A percentile compares a stretch with the other conserved stretches of the same genome.
Evolutionary conservation across 2,113 vertebrate species (phyloP).

Genomic region (Abramis brama): DNA sequence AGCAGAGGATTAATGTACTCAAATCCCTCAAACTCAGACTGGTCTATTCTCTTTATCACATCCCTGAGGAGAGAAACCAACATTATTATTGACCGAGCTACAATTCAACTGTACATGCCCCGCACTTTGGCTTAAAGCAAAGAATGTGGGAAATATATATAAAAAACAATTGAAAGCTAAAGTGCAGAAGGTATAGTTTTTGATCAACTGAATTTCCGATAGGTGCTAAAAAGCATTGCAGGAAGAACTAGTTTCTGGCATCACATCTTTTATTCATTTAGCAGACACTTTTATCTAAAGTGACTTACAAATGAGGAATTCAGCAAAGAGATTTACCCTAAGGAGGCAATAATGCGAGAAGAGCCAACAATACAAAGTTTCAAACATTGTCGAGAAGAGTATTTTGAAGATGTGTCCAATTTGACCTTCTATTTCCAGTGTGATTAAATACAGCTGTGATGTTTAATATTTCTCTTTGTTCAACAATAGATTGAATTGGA

Average conservation of each 20-base stretch:
- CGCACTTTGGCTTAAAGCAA: background rate
- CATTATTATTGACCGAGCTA: slow-evolving; percentile 41
- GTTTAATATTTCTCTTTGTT: background rate
- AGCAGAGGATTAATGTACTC: slow-evolving; percentile 98
- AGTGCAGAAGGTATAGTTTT: background rate
- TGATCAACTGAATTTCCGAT: background rate
- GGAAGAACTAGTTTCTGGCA: background rate
- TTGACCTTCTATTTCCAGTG: background rate
- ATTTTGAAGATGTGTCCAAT: background rate
- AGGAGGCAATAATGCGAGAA: background rate
- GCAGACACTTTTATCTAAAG: background rate
- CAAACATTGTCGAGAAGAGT: background rate
- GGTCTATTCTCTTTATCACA: slow-evolving; percentile 97
- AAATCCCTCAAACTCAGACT: slow-evolving; percentile 98
- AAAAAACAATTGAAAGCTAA: background rate
- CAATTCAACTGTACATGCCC: background rate
- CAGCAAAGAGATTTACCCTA: background rate
- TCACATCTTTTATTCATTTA: background rate
- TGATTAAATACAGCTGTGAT: background rate
- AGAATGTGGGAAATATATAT: background rate
- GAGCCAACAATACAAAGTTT: background rate
- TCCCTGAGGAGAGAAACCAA: slow-evolving; percentile 79
- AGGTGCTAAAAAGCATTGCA: background rate
- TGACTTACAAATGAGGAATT: background rate
- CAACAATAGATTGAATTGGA: background rate